Evolutionary conservation across 2,888 invertebrate genomes (phyloP), one percentile per base, ranked within the genome.

Genomic region (Uropetala carovei): DNA sequence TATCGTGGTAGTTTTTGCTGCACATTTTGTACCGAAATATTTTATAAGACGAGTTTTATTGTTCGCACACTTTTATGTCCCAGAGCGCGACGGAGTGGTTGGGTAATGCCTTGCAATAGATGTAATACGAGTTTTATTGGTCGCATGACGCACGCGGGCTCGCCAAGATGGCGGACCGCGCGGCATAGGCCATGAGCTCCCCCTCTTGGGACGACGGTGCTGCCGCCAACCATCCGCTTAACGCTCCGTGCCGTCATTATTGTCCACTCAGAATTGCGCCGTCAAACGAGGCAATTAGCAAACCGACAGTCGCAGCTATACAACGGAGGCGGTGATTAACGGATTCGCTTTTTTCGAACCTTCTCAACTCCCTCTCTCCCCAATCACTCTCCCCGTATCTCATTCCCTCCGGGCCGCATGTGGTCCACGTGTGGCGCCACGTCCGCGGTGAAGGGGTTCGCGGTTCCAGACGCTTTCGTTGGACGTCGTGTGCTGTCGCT

Each of bases 191-290:
- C 64, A 14, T 18, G n/a, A 64, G 64, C 57, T 22, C 22, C 58
- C 13, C 11, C 59, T 60, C 60, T 60, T 27, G 27, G 22, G 16
- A 16, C 60, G 30, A 22, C 59, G 22, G 27, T 86, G 59, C 30
- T 86, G 59, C 30, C 60, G 13, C 86, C 86, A 60, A 22, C 86
- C 14, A 75, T 75, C 75, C 60, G 22, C 60, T 56, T 59, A 9
- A 57, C 43, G 59, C 56, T 56, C 22, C 85, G 57, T 56, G 64
- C 43, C 22, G 89, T 89, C 89, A 64, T 89, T 64, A 89, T 89
- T 89, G 89, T 89, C 89, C 89, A 89, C 89, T 89, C 89, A 89
- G 89, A 89, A 89, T 89, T 68, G 89, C 64, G 64, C 43, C 89
- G 89, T 64, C 89, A 89, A 64, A 64, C 64, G 89, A 89, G 89